These are phyloP conservation scores for Mastigias papua DNA, from an alignment of 30 jellyfish, hydroid and myxozoan genomes.

Conservation along the genomic window DNA sequence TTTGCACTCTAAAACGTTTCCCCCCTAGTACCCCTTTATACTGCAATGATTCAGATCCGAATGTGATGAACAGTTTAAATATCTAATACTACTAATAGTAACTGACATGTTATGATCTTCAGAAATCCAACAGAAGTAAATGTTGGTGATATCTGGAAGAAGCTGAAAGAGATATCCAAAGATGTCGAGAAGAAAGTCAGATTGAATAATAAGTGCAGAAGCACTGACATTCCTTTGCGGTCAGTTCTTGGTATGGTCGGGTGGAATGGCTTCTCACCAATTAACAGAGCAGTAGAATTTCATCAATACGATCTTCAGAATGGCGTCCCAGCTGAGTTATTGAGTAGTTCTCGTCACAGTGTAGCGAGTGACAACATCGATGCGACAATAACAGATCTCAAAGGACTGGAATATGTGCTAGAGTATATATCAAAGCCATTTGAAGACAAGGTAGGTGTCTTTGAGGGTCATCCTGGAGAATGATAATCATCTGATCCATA, in stretches of 20 bases:
- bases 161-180: background rate
- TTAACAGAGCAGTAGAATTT: constrained; percentile 71
- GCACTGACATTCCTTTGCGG: constrained; percentile 52
- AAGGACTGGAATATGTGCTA: constrained; percentile 61
- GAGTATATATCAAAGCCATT: constrained; percentile 56
- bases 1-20: no score
- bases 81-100: no score
- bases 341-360: constrained; percentile 16
- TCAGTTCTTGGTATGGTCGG: constrained; percentile 75
- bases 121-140: background rate
- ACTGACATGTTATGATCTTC: background rate
- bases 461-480: background rate
- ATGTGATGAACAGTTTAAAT: no score
- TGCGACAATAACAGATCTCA: constrained; percentile 64
- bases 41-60: no score
- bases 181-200: constrained; percentile 10
- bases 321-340: constrained; percentile 71
- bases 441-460: constrained; percentile 11
- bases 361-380: constrained; percentile 77
- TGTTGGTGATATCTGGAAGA: background rate
- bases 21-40: no score
- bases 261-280: constrained; percentile 58
- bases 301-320: constrained; percentile 67
- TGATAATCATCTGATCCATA: no score
- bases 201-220: constrained; percentile 5